Evolutionary conservation across 2,113 vertebrate genomes (phyloP), one percentile per base, ranked within the genome.

Genomic region (Thunnus maccoyii): DNA sequence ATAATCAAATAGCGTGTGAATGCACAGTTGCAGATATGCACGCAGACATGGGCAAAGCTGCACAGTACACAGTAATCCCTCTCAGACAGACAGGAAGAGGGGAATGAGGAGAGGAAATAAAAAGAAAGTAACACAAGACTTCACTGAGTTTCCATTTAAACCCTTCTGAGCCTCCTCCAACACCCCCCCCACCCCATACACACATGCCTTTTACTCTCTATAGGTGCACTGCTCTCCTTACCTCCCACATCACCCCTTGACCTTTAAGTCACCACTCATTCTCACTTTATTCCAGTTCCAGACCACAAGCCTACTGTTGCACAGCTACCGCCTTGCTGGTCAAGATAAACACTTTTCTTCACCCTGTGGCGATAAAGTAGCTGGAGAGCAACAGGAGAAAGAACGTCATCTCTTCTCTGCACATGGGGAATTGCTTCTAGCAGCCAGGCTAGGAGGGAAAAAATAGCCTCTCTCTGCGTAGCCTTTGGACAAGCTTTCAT

Each of bases 141-240:
- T 84, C 64, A 70, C 81, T 88, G 88, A 65, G 81, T 90, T 90
- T 88, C 64, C 76, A 84, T 83, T 89, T 87, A 77, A 84, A 76
- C 55, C 65, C 60, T 20, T 17, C 57, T 62, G 66, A 67, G 85
- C 54, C 55, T 63, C 15, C 46, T 46, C 41, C 48, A 66, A 41
- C 20, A 32, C 41, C 17, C 51, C 22, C 55, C 25, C 8, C 13
- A 2, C 16, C 11, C 27, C 16, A 7, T n/a, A 72, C 58, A 56
- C 32, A 54, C 60, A 76, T 20, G n/a, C 8, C 16, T 60, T 67
- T 55, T 20, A 47, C 57, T 64, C 25, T 48, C 36, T 36, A 30
- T 73, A 14, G 17, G 18, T 17, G 22, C 11, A 9, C 22, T 44
- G 48, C 62, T 76, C 64, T 78, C 15, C 66, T 80, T 25, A 78